Evolutionary conservation across 2,888 invertebrate genomes (phyloP).

Genomic region (Osmoderma eremita): DNA sequence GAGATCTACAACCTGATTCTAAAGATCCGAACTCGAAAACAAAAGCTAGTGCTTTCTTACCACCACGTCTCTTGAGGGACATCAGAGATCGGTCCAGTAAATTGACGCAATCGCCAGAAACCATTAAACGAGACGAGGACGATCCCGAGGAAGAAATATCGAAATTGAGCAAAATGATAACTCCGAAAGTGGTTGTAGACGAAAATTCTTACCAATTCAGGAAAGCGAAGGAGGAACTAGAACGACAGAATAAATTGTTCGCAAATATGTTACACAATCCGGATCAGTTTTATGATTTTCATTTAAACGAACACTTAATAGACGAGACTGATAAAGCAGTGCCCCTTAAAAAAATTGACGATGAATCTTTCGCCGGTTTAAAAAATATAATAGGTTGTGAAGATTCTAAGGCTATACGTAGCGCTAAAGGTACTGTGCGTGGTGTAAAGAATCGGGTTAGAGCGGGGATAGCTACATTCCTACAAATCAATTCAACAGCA

Average conservation of each 20-base stretch:
- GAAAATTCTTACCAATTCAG: constrained; percentile 77
- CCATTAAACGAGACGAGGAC: constrained; percentile 42
- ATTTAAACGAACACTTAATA: constrained; percentile 78
- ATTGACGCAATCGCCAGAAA: constrained; percentile 58
- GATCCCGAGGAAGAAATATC: constrained; percentile 24
- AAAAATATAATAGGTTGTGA: constrained; percentile 76
- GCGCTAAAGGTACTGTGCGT: constrained; percentile 91
- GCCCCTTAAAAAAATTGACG: constrained; percentile 61
- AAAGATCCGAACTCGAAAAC: constrained; percentile 46
- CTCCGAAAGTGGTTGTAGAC: constrained; percentile 58
- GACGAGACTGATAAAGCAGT: constrained; percentile 63
- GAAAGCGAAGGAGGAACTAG: constrained; percentile 64
- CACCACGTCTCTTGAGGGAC: constrained; percentile 74
- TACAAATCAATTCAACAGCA: constrained; percentile 81
- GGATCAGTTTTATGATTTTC: constrained; percentile 84
- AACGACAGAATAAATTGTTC: constrained; percentile 56
- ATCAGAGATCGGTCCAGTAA: constrained; percentile 74
- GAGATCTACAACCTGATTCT: constrained; percentile 65
- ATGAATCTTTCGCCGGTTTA: constrained; percentile 82
- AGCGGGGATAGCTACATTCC: constrained; percentile 94
- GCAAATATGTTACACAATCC: constrained; percentile 70
- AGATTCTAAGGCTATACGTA: constrained; percentile 82
- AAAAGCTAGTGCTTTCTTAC: constrained; percentile 67
- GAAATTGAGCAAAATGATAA: constrained; percentile 16
- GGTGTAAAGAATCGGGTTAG: constrained; percentile 94